Evolutionary conservation across 1,140 invertebrate genomes (phyloP).

Genomic region (Zaprionus camerounensis): DNA sequence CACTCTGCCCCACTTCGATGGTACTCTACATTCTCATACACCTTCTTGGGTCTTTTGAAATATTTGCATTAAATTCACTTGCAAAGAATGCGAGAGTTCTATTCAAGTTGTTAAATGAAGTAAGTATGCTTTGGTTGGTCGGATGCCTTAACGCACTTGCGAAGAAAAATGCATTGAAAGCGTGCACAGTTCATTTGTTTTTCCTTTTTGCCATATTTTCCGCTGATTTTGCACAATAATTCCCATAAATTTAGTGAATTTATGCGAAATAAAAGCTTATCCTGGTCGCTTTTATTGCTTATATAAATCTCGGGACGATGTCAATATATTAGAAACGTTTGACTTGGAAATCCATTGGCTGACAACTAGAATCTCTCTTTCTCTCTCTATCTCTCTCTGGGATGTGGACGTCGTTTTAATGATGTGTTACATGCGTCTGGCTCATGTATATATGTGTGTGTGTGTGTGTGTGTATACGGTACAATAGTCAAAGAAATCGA

Average conservation of each 20-base stretch:
- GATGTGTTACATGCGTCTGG: constrained; percentile 6
- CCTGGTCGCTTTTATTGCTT: neutral
- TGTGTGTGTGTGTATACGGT: neutral
- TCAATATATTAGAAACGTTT: constrained; percentile 5
- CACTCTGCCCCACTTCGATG: too few species aligned
- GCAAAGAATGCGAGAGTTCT: neutral
- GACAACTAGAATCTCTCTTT: neutral
- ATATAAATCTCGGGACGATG: constrained; percentile 6
- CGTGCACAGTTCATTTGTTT: neutral
- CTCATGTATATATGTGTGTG: neutral
- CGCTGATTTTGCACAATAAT: constrained; percentile 8
- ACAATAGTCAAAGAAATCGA: constrained; percentile 43
- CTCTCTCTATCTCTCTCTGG: neutral
- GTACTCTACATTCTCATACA: neutral
- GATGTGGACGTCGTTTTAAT: constrained; percentile 18
- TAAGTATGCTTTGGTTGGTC: neutral
- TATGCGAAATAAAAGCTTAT: constrained; percentile 6
- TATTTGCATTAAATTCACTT: neutral
- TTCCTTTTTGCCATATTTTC: neutral
- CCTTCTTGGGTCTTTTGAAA: neutral
- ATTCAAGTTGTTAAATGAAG: neutral
- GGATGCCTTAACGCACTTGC: neutral
- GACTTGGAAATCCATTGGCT: neutral
- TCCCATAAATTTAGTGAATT: neutral
- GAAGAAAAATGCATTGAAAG: neutral